Conservation (phyloP, 1,140 invertebrate species). For the Vanessa atalanta region DNA sequence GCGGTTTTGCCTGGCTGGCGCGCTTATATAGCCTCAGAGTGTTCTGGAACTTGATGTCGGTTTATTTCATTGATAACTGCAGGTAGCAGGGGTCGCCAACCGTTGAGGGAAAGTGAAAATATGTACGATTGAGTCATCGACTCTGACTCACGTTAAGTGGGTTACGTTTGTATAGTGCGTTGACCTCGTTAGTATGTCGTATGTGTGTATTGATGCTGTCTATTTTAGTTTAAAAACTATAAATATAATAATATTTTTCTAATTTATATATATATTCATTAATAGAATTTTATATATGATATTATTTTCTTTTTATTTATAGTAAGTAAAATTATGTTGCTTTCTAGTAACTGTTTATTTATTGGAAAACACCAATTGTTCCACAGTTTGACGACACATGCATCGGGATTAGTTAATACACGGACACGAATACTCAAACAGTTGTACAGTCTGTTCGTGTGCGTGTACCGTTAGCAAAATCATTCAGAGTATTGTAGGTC, state of each 20-base stretch:
- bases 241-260: too few relatives aligned
- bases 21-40: constrained; percentile 68
- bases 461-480: constrained; percentile 65
- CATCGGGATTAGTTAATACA: constrained; percentile 13
- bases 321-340: too few relatives aligned
- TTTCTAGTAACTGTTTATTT: neutral
- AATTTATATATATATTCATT: too few relatives aligned
- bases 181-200: constrained; percentile 25
- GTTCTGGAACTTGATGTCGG: constrained; percentile 68
- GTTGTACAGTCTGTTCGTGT: constrained; percentile 37
- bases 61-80: constrained; percentile 60
- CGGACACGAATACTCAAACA: constrained; percentile 18
- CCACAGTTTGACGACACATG: constrained; percentile 45
- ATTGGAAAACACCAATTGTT: constrained; percentile 8
- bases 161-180: constrained; percentile 42
- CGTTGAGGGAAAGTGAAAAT: constrained; percentile 59
- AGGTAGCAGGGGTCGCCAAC: constrained; percentile 64
- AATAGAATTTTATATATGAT: too few relatives aligned
- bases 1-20: constrained; percentile 41
- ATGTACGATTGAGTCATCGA: constrained; percentile 29
- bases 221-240: too few relatives aligned
- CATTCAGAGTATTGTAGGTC: constrained; percentile 32
- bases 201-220: neutral
- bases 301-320: too few relatives aligned
- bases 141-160: constrained; percentile 45